Evolutionary conservation across 2,113 vertebrate species (phyloP).

Genomic region (Paedocypris sp.): DNA sequence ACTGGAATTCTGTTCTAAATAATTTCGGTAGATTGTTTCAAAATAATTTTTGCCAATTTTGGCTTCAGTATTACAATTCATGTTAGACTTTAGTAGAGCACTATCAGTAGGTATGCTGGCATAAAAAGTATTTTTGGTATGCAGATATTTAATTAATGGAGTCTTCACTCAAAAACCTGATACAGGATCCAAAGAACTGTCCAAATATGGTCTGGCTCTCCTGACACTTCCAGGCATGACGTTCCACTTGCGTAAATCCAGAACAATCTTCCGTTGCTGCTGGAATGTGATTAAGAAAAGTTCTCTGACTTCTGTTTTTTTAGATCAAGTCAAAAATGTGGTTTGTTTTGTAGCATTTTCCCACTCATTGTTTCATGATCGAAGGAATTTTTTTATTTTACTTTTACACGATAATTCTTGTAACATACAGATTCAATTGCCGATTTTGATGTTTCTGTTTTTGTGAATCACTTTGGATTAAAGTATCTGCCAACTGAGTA

Average conservation of each 20-base stretch:
- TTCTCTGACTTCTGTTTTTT: slow-evolving; percentile 1
- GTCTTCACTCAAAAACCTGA: slow-evolving; percentile 42
- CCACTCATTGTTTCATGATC: slow-evolving; percentile 14
- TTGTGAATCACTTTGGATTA: too few species aligned
- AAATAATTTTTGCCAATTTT: too few species aligned
- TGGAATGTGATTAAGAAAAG: slow-evolving; percentile 33
- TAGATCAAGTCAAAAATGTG: not conserved
- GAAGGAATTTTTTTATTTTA: not conserved
- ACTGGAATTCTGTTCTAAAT: too few species aligned
- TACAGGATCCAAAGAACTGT: slow-evolving; percentile 41
- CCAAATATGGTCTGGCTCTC: slow-evolving; percentile 58
- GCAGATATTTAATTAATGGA: slow-evolving; percentile 43
- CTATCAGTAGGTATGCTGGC: not conserved
- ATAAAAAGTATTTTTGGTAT: slow-evolving; percentile 35
- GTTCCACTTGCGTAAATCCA: slow-evolving; percentile 41
- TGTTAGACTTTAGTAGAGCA: not conserved
- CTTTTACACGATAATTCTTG: too few species aligned
- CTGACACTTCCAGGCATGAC: slow-evolving; percentile 46
- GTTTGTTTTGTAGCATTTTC: slow-evolving; percentile 3
- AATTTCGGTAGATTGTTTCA: too few species aligned
- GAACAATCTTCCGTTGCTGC: slow-evolving; percentile 48
- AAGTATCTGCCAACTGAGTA: too few species aligned
- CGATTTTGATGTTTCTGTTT: too few species aligned
- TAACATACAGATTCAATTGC: too few species aligned
- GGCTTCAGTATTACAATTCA: too few species aligned